These are phyloP conservation scores for Ammodytes marinus DNA, from an alignment of 2,113 vertebrate species.

Conservation along the genomic window DNA sequence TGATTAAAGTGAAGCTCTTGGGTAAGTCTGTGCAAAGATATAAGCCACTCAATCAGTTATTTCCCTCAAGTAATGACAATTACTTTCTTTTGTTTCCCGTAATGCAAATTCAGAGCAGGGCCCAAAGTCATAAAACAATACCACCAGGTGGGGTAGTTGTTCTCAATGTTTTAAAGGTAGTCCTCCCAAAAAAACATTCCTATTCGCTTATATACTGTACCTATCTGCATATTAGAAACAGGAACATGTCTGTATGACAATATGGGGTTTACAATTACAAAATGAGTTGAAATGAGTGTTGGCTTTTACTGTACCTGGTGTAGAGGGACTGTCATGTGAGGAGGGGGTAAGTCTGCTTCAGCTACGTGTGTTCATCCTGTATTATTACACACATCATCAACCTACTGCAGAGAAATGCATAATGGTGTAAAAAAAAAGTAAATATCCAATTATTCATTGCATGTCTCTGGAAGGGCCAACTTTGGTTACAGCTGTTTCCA, in stretches of 20 bases:
- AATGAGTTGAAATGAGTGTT: not conserved
- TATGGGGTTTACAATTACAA: not conserved
- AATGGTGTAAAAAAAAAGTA: too few species aligned
- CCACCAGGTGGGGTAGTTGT: slow-evolving; percentile 43
- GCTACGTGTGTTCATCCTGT: not conserved
- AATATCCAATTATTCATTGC: not conserved
- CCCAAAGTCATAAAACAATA: not conserved
- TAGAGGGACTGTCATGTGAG: not conserved
- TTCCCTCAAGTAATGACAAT: not conserved
- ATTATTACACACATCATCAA: not conserved
- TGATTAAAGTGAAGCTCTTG: not conserved
- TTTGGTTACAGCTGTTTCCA: not conserved
- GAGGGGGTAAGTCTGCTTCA: not conserved
- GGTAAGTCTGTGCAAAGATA: not conserved
- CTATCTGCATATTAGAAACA: not conserved
- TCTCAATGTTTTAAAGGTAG: not conserved
- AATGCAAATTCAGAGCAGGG: not conserved
- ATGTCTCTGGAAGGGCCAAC: not conserved
- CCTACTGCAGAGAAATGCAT: not conserved
- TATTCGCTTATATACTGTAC: not conserved
- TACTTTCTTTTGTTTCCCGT: not conserved
- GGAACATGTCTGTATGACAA: not conserved
- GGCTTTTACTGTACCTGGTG: not conserved
- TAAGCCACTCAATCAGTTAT: not conserved
- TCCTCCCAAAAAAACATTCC: not conserved